phyloP scores from a whole-genome alignment of 1,140 invertebrate genomes.

The Antheraea pernyi region DNA sequence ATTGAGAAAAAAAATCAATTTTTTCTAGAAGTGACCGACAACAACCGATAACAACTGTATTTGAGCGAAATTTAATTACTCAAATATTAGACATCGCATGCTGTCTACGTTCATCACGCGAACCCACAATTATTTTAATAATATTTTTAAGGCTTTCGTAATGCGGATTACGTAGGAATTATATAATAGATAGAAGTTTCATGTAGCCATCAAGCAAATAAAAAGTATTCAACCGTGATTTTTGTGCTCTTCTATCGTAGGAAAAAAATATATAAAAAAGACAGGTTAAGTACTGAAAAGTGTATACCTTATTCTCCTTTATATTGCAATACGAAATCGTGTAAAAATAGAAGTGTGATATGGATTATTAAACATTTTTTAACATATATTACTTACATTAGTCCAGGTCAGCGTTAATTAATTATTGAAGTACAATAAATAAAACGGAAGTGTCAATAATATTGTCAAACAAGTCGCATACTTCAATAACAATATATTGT shows the following conservation, averaged over 20 bases:
- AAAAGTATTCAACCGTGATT: background rate
- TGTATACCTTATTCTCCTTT: slow-evolving; percentile 12
- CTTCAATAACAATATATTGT: background rate
- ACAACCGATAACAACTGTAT: background rate
- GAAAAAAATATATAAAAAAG: background rate
- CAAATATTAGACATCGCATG: slow-evolving; percentile 17
- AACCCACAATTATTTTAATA: slow-evolving; percentile 18
- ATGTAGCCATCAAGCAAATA: slow-evolving; percentile 18
- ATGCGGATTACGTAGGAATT: slow-evolving; percentile 16
- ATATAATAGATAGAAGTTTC: background rate
- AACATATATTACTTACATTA: slow-evolving; percentile 17
- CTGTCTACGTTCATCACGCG: slow-evolving; percentile 23
- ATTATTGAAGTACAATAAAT: background rate
- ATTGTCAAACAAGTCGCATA: background rate
- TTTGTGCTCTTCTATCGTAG: background rate
- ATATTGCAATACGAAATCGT: background rate
- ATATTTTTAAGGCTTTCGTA: slow-evolving; percentile 15
- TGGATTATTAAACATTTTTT: slow-evolving; percentile 14
- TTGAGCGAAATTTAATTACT: background rate
- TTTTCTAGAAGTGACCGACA: background rate
- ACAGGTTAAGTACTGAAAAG: background rate
- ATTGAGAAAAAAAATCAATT: background rate
- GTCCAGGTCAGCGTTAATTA: slow-evolving; percentile 28
- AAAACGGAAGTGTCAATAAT: background rate
- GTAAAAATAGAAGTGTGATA: slow-evolving; percentile 6